Evolutionary conservation across 2,113 vertebrate species (phyloP), one percentile per base, ranked within the genome.

Genomic region (Dicerorhinus sumatrensis): DNA sequence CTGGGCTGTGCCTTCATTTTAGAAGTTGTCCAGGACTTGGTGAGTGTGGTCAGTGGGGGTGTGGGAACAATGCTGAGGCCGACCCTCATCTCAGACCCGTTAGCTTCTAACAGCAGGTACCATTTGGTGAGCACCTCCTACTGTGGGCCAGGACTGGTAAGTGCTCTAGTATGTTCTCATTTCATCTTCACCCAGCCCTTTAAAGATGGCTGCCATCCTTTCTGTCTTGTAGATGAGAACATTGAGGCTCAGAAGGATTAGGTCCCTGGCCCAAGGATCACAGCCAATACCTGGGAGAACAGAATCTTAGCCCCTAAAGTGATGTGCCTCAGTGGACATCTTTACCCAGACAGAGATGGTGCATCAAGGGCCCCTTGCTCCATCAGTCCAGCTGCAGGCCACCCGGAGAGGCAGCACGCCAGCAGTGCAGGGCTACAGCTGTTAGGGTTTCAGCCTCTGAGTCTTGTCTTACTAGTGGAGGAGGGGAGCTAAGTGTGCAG

Each of bases 381-480:
- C 77, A n/a, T 1, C 29, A 8, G 6, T 18, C 31, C 54, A 20
- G 62, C 12, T 4, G 6, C 12, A 70, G 76, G 73, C 14, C 21
- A 42, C 2, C n/a, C 5, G 1, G 36, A 14, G 42, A 70, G 65
- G n/a, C 36, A n/a, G 63, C 2, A 0, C 27, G 33, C 48, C 10
- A 31, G 46, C 25, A 25, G 7, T 27, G 42, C 23, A 70, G 79
- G 75, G 16, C 60, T 88, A 39, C 72, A n/a, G 63, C 63, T 39
- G 27, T 39, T 76, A 33, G 25, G 17, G 36, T 75, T 75, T 90
- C 33, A 91, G 63, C 70, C 21, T 33, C 58, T 93, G 48, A 48
- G 3, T 33, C 18, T 29, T 60, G 8, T 70, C 87, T 75, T 14
- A 0, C 14, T 17, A 31, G n/a, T 2, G 5, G 76, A 62, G 62